These are phyloP conservation scores for Callopanchax toddi DNA, from an alignment of 2,113 vertebrate genomes.

Conservation along the genomic window DNA sequence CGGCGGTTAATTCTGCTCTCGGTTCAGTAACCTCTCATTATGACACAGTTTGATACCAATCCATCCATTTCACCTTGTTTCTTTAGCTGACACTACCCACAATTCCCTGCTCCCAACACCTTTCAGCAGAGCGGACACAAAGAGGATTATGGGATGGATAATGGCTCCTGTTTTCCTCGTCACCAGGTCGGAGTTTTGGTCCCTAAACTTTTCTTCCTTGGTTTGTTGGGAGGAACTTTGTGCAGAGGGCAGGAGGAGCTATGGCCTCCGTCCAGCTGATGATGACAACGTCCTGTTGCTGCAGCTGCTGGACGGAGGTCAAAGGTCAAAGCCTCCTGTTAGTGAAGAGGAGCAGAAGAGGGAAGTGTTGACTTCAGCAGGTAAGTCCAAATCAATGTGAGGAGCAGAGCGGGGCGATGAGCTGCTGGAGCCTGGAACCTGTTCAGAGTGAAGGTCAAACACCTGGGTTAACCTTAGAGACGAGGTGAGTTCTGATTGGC, in stretches of 20 bases:
- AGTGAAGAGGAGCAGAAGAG: constrained; percentile 31
- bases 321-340: constrained; percentile 50
- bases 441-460: constrained; percentile 8
- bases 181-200: neutral
- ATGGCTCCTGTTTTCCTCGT: constrained; percentile 2
- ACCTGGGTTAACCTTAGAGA: neutral
- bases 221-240: constrained; percentile 21
- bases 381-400: constrained; percentile 44
- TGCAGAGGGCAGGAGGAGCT: neutral
- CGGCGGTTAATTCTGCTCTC: neutral
- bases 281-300: constrained; percentile 44
- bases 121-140: constrained; percentile 32
- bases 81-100: constrained; percentile 56
- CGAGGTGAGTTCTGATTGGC: too few relatives aligned
- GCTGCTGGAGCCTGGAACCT: constrained; percentile 11
- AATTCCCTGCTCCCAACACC: constrained; percentile 55
- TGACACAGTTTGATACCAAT: constrained; percentile 34
- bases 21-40: constrained; percentile 8
- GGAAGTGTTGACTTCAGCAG: constrained; percentile 57
- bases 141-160: constrained; percentile 53
- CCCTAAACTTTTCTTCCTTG: neutral
- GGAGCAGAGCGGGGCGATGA: neutral
- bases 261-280: constrained; percentile 52
- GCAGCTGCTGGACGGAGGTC: constrained; percentile 40
- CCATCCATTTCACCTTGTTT: constrained; percentile 40